Evolutionary conservation across 2,113 vertebrate genomes (phyloP), one percentile per base, ranked within the genome.

Genomic region (Istiophorus platypterus): DNA sequence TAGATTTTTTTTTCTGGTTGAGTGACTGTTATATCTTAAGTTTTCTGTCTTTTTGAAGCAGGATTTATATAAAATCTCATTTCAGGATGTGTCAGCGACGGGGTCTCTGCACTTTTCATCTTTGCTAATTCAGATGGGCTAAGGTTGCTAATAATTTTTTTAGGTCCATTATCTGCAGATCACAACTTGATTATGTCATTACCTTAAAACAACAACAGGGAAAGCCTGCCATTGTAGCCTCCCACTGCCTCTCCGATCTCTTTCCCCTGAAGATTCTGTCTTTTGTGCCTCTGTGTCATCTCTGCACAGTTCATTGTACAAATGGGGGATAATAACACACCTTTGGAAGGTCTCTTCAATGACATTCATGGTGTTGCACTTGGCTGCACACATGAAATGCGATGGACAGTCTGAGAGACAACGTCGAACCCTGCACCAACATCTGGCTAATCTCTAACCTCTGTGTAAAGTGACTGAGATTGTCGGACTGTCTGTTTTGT

Each of bases 31-130:
- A 51, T 52, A n/a, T 79, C 56, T 72, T 47, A 49, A 58, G 27
- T 66, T 52, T 42, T 7, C 7, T 54, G 20, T 65, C 2, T 66
- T 80, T 72, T 74, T 47, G 14, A 47, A 47, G 18, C 0, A 15
- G 13, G 2, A 17, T 47, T 79, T 85, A 18, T 67, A 71, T 24
- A 6, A 41, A 10, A 41, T 57, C 5, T 34, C 52, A 61, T 80
- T 81, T 84, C 62, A 80, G 4, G 18, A 47, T 42, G 11, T 15
- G 57, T 85, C 78, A 45, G 64, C 41, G 11, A 34, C 47, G 12
- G 47, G 11, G 26, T 67, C 56, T 71, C n/a, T 82, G 57, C 51
- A 54, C 22, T 54, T 62, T 49, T 67, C n/a, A 57, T 58, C 42
- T 42, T 0, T 24, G 14, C 12, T 29, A 10, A 24, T 18, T 49